Evolutionary conservation across 2,113 vertebrate species (phyloP), one percentile per base, ranked within the genome.

Genomic region (Podarcis muralis): DNA sequence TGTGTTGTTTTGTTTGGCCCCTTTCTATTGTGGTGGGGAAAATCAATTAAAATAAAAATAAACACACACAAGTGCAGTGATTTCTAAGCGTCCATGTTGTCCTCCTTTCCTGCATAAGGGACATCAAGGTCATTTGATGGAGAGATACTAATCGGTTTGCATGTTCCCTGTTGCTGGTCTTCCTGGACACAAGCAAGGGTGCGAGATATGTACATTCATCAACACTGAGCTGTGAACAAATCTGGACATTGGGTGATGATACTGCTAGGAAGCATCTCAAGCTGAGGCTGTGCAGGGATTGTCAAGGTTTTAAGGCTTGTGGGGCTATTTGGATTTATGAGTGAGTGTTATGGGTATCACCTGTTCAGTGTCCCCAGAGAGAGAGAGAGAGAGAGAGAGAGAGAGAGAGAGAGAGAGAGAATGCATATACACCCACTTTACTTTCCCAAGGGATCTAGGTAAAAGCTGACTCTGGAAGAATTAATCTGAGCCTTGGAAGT

Each of bases 41-140:
- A 93, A 94, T 95, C 94, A 96, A 93, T 95, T 95, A 93, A 95
- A 96, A 96, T 81, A 95, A 92, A 95, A 93, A 95, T 91, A 96
- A 90, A 94, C 93, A 95, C 91, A 90, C 88, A 88, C 83, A 88
- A 91, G 92, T 86, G 74, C 43, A 43, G 15, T 20, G 74, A 40
- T 69, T 83, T 88, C 62, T 69, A 25, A 69, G 66, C 1, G 71
- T 20, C 40, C 68, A 16, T 30, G 74, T 69, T 69, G 72, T 48
- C n/a, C 68, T 62, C 68, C 53, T 74, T 81, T 57, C n/a, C 74
- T 32, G 9, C 62, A 30, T 35, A 84, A 57, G 40, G 30, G 72
- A 89, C 82, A 87, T 88, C 72, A 27, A 89, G 90, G 92, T 93
- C 93, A 95, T 93, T 78, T 90, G 80, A 86, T 81, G 89, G 69